Conservation (phyloP, 2,113 vertebrate genomes). For the Lampris incognitus region DNA sequence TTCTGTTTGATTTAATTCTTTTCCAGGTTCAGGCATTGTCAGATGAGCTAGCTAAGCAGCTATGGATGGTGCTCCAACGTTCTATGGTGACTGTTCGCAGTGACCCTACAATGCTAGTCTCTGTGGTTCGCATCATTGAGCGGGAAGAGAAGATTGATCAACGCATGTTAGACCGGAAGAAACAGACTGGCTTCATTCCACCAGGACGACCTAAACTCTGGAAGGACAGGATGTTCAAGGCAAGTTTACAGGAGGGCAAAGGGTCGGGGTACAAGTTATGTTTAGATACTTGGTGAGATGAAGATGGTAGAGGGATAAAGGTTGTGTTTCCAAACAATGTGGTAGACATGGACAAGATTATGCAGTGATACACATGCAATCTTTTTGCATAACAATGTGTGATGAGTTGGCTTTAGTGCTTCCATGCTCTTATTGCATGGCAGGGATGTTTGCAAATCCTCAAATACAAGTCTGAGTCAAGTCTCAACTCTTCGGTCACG, state of each 20-base stretch:
- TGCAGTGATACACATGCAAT: too few relatives aligned
- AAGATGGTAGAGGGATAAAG: too few relatives aligned
- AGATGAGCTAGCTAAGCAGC: slow-evolving; percentile 93
- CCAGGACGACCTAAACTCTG: slow-evolving; percentile 94
- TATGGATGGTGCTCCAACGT: slow-evolving; percentile 97
- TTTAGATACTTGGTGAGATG: too few relatives aligned
- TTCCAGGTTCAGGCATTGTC: slow-evolving; percentile 89
- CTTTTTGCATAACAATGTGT: too few relatives aligned
- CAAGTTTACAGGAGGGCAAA: slow-evolving; percentile 30
- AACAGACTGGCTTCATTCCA: slow-evolving; percentile 94
- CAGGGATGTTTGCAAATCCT: too few relatives aligned
- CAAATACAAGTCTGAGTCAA: too few relatives aligned
- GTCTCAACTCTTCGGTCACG: too few relatives aligned
- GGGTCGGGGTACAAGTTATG: too few relatives aligned
- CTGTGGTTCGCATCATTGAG: slow-evolving; percentile 95
- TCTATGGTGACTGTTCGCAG: slow-evolving; percentile 91
- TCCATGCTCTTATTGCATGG: too few relatives aligned
- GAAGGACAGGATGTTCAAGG: slow-evolving; percentile 93
- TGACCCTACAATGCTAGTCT: slow-evolving; percentile 95
- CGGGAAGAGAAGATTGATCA: slow-evolving; percentile 95
- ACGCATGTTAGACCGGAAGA: slow-evolving; percentile 92
- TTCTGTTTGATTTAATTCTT: background rate
- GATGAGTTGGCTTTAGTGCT: too few relatives aligned
- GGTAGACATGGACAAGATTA: too few relatives aligned
- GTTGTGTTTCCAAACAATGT: too few relatives aligned